These are phyloP conservation scores for Acanthococcus lagerstroemiae DNA, from an alignment of 2,888 invertebrate species.

Conservation along the genomic window DNA sequence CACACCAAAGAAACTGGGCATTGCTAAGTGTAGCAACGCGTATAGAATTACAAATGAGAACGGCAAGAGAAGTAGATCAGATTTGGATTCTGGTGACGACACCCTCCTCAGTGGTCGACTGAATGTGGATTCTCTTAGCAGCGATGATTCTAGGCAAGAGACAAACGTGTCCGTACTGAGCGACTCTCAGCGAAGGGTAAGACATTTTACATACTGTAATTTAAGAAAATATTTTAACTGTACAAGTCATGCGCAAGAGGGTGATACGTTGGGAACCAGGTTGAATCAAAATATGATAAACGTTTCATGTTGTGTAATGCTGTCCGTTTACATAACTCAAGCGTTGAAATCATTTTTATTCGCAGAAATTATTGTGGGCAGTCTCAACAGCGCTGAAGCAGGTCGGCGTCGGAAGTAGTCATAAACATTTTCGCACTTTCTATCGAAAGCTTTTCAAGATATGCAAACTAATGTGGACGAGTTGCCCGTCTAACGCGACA, in stretches of 20 bases:
- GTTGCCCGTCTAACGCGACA: neutral
- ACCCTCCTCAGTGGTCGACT: too few species aligned
- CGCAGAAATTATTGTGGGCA: conserved; percentile 69
- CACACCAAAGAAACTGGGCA: neutral
- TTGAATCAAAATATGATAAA: too few species aligned
- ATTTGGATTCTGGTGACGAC: neutral
- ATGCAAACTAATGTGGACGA: conserved; percentile 32
- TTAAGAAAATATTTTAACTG: too few species aligned
- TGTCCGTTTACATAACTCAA: too few species aligned
- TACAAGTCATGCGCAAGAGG: too few species aligned
- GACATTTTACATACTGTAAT: too few species aligned
- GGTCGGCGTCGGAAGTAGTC: conserved; percentile 58
- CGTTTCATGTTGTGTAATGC: too few species aligned
- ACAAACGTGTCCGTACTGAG: neutral
- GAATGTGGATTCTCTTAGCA: neutral
- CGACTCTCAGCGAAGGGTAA: conserved; percentile 11
- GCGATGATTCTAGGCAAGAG: neutral
- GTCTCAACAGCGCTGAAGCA: conserved; percentile 63
- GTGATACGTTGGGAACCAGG: too few species aligned
- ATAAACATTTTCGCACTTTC: conserved; percentile 60
- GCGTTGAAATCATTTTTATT: too few species aligned
- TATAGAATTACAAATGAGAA: neutral
- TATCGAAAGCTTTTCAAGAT: conserved; percentile 48
- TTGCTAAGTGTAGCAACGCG: neutral
- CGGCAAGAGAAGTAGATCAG: neutral